Base-by-base conservation (phyloP, 1,140 invertebrate species). In the Drosophila leontia region DNA sequence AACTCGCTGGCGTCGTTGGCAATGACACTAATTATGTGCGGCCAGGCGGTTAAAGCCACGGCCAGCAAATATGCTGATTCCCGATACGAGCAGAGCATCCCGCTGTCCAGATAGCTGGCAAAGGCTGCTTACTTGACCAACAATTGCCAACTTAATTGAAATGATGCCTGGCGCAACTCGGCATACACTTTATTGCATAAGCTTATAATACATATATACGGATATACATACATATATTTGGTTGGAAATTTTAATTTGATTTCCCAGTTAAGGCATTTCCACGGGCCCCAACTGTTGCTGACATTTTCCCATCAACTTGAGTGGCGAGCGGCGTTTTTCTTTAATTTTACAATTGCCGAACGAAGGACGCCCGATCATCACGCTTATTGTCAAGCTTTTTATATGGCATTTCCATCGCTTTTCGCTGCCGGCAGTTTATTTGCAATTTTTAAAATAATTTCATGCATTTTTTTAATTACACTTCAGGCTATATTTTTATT, bases 221-320 rank as follows among this genome's bases (percentile, higher is more conserved):
- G 1, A 48, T 29, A 50, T 50, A 48, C 32, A 55, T 75, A 37
- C 32, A 55, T 75, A 37, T 57, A 64, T 79, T 71, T 3, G 34
- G 42, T 29, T 57, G 60, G 61, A 48, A 60, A 56, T 80, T 80
- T 80, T 80, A 79, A 80, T 80, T 80, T 80, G 41, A 80, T 80
- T 68, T 48, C 44, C 3, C 69, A 62, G 68, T 64, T 64, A 78
- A 78, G 67, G 58, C 65, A 79, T 84, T 75, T 76, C 34, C 67
- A 60, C 70, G 63, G 45, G 23, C 62, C 44, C 53, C 81, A 79
- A 81, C 85, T 90, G 85, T 85, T 81, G 85, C 75, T 82, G 85
- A 90, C 85, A 90, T 62, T 74, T 82, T 81, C 47, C 69, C 85
- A 90, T 90, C 85, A 88, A 76, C 83, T 90, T 90, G 53, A 88